Conservation (phyloP, 2,888 invertebrate genomes). For the Spisula subtruncata region DNA sequence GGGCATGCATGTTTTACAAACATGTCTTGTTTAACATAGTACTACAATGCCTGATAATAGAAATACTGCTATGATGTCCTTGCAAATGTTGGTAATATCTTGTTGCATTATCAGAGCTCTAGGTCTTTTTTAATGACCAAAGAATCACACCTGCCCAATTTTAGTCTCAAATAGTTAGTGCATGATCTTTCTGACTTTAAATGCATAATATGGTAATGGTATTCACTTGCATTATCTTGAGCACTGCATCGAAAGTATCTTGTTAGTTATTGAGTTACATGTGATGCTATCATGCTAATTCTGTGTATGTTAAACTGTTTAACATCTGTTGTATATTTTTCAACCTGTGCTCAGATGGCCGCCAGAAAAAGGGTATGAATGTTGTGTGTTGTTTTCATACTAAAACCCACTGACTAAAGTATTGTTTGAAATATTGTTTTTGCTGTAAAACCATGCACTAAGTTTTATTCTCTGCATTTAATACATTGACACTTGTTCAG, state of each 20-base stretch:
- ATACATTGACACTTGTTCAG: too few species aligned
- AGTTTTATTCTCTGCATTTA: background rate
- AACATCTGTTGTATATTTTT: slow-evolving; percentile 32
- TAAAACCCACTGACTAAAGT: slow-evolving; percentile 37
- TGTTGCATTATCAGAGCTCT: background rate
- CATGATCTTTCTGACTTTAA: too few species aligned
- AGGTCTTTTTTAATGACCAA: too few species aligned
- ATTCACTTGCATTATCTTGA: too few species aligned
- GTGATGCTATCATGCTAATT: background rate
- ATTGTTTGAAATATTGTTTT: slow-evolving; percentile 21
- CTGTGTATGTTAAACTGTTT: background rate
- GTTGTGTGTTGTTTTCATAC: slow-evolving; percentile 57
- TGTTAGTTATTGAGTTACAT: background rate
- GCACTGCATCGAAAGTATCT: background rate
- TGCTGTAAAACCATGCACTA: slow-evolving; percentile 7
- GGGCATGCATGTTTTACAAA: too few species aligned
- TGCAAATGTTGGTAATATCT: background rate
- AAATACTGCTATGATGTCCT: background rate
- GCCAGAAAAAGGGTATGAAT: slow-evolving; percentile 64
- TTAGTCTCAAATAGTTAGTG: too few species aligned
- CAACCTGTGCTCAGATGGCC: slow-evolving; percentile 47
- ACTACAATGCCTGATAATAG: background rate
- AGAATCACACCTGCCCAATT: too few species aligned
- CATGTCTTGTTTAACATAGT: background rate
- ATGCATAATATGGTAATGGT: too few species aligned